Evolutionary conservation across 2,113 vertebrate species (phyloP), one percentile per base, ranked within the genome.

Genomic region (Melozone crissalis): DNA sequence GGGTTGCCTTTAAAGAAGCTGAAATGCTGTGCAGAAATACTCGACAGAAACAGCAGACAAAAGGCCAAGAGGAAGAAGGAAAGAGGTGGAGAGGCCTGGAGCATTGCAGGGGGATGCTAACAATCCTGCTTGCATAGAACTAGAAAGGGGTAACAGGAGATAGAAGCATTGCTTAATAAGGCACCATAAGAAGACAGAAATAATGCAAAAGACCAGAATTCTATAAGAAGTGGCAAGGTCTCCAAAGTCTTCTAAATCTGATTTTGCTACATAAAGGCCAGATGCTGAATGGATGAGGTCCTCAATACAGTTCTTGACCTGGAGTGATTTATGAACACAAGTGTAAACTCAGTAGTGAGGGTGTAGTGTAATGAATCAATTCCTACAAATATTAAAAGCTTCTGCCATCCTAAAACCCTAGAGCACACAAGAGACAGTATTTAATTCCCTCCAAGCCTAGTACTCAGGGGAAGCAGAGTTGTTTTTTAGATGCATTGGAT

Each of bases 301-400:
- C 63, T 72, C 71, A 65, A 20, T 49, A 31, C 16, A 23, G 20
- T 44, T 89, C 41, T 44, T 84, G 35, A 59, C 33, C 30, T 57
- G 44, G 11, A 0, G 0, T 63, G 41, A 65, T 79, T 96, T 77
- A 78, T 63, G 72, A 81, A 35, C 23, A 41, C n/a, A 35, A 37
- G 12, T 5, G 44, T 57, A 92, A 89, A 41, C 47, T 88, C 9
- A 0, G 26, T 22, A 74, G 39, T 39, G 39, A 82, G 41, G 30
- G 19, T 71, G 41, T 26, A 63, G 15, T 51, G 35, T 55, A 88
- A 89, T 78, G 63, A 74, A 52, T 88, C 68, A 85, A n/a, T 83
- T 80, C 66, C 44, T 93, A 39, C 78, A 91, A 94, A 93, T 97
- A 84, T 84, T 91, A 82, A 91, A 90, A 95, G 52, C 44, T 58